A percentile compares a stretch with the other conserved stretches of the same genome.
Conservation (phyloP, 2,113 vertebrate species). For the Misgurnus anguillicaudatus region DNA sequence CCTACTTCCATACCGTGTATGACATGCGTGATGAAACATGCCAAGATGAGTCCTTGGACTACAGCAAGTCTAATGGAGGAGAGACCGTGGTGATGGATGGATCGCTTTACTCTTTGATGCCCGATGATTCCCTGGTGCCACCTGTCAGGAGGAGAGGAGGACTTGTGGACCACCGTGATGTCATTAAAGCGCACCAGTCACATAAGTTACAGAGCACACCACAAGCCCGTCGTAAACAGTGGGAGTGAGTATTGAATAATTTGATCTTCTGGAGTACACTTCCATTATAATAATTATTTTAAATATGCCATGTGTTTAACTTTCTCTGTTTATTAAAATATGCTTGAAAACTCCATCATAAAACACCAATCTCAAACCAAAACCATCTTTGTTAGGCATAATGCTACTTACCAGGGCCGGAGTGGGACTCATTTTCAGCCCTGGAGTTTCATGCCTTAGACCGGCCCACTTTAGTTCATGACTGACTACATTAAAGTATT, state of each 20-base stretch:
- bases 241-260: constrained; percentile 82
- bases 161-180: constrained; percentile 83
- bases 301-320: background rate
- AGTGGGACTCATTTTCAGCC: too few relatives aligned
- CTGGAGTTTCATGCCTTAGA: too few relatives aligned
- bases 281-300: background rate
- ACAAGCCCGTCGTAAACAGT: constrained; percentile 83
- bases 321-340: background rate
- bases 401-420: too few relatives aligned
- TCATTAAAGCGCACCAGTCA: constrained; percentile 85
- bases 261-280: background rate
- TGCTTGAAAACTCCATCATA: constrained; percentile 11
- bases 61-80: constrained; percentile 15
- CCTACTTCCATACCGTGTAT: constrained; percentile 75
- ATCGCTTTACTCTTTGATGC: constrained; percentile 54
- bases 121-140: constrained; percentile 60
- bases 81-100: constrained; percentile 10
- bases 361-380: background rate
- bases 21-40: constrained; percentile 67
- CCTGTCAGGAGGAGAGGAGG: constrained; percentile 76
- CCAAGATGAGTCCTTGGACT: constrained; percentile 61
- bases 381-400: too few relatives aligned
- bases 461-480: too few relatives aligned
- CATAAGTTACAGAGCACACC: constrained; percentile 86
- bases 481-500: too few relatives aligned